Percentiles rank a stretch among this genome's conserved stretches.
These are phyloP conservation scores for Sorex fumeus DNA, from an alignment of 2,113 vertebrate genomes.

Conservation along the genomic window DNA sequence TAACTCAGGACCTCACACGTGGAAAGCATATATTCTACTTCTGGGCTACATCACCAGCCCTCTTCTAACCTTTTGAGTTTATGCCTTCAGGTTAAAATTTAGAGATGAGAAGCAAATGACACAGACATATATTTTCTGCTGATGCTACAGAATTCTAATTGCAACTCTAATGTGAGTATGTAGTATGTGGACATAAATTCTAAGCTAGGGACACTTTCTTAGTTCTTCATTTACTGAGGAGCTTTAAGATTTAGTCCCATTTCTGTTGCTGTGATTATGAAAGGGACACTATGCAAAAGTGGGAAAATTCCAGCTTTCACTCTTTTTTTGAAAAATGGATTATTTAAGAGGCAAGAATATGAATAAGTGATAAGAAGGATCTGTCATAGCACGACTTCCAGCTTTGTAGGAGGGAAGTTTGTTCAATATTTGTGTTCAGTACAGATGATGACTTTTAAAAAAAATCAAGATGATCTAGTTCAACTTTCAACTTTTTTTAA, in stretches of 20 bases:
- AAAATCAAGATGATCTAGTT: not conserved
- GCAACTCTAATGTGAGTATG: too few species aligned
- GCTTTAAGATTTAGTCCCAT: not conserved
- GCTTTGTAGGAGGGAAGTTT: not conserved
- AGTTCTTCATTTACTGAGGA: not conserved
- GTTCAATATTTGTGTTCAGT: not conserved
- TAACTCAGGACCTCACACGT: too few species aligned
- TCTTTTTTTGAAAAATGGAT: not conserved
- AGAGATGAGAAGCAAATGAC: not conserved
- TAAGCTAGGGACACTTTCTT: not conserved
- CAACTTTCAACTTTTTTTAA: not conserved
- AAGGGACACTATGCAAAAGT: not conserved
- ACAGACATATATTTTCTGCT: too few species aligned
- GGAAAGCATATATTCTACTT: too few species aligned
- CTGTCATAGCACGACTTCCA: not conserved
- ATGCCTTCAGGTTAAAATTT: not conserved
- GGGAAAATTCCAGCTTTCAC: not conserved
- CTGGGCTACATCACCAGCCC: not conserved
- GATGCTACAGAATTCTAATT: too few species aligned
- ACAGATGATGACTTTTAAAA: not conserved
- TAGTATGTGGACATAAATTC: not conserved
- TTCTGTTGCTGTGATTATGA: constrained; percentile 29
- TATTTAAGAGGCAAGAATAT: not conserved
- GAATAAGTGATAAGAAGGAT: not conserved
- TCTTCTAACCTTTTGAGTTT: not conserved